Base-by-base conservation (phyloP, 1,140 invertebrate species). In the Cardiocondyla obscurior region DNA sequence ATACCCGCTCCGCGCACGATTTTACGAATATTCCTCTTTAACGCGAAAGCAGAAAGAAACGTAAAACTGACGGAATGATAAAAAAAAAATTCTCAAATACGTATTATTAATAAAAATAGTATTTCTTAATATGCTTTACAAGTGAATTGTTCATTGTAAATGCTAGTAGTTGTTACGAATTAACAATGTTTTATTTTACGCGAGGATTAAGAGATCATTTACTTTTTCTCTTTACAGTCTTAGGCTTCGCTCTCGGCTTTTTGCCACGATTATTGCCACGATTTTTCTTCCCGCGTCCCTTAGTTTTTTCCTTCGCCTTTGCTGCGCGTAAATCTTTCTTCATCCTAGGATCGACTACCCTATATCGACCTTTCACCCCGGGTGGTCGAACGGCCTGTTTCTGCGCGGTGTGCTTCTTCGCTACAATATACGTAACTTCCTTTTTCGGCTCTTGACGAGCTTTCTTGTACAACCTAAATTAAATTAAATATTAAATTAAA, bases 271-370 rank as follows among this genome's bases (percentile, higher is more conserved):
- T 91, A 10, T 85, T 73, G 33, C 85, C 57, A 2, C 60, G 60
- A 64, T 77, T 84, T 28, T 91, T 93, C 64, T 93, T 94, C 28
- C 92, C 91, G 19, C 93, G 93, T 46, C 91, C 91, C 84, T 94
- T 95, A 25, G 94, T 95, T 85, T 95, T 95, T 84, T 94, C 95
- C 83, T 96, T 96, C 1, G 95, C 95, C 89, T 97, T 97, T 76
- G 95, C 93, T 3, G 95, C 96, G 53, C 96, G 95, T 82, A 96
- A 94, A 93, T 99, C 99, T 94, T 99, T 99, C 93, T 99, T 99
- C 96, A 99, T 97, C 81, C 99, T 95, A 5, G 96, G 96, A 96
- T 99, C 99, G 0, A 99, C 99, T 3, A 99, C 96, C 92, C 97
- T 99, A 92, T 97, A 99, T 14, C 95, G 97, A 73, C 99, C 99